These are phyloP conservation scores for Torymus aiolomorphi DNA, from an alignment of 2,888 invertebrate species.

Conservation along the genomic window DNA sequence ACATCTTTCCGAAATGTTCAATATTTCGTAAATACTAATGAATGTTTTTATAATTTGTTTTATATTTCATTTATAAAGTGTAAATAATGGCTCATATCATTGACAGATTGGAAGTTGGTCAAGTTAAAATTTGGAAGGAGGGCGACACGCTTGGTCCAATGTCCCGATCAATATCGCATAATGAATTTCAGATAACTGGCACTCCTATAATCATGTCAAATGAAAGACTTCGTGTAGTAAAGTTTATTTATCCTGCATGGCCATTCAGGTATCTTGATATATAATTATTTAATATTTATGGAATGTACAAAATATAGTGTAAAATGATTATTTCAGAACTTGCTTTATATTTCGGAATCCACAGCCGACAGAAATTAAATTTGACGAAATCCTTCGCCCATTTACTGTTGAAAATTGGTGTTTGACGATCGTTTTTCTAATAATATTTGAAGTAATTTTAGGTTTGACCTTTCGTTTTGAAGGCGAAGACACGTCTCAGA, in stretches of 20 bases:
- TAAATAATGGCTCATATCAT: too few species aligned
- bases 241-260: conserved; percentile 14
- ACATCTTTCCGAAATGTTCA: too few species aligned
- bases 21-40: neutral
- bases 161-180: neutral
- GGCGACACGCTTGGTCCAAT: conserved; percentile 21
- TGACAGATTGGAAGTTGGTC: neutral
- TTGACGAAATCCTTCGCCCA: conserved; percentile 60
- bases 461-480: neutral
- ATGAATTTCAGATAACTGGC: conserved; percentile 4
- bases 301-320: too few species aligned
- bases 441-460: neutral
- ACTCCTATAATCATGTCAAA: conserved; percentile 4
- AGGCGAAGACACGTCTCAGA: neutral
- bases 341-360: conserved; percentile 65
- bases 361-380: conserved; percentile 57
- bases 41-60: too few species aligned
- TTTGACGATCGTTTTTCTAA: neutral
- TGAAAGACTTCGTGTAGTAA: neutral
- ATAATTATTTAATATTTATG: neutral
- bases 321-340: conserved; percentile 55
- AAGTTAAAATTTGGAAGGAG: neutral
- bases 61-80: too few species aligned
- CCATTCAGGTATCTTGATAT: conserved; percentile 6
- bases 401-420: conserved; percentile 36